Percentiles rank a stretch among this genome's conserved stretches.
Conservation (phyloP, 2,113 vertebrate genomes). For the Myodes glareolus region DNA sequence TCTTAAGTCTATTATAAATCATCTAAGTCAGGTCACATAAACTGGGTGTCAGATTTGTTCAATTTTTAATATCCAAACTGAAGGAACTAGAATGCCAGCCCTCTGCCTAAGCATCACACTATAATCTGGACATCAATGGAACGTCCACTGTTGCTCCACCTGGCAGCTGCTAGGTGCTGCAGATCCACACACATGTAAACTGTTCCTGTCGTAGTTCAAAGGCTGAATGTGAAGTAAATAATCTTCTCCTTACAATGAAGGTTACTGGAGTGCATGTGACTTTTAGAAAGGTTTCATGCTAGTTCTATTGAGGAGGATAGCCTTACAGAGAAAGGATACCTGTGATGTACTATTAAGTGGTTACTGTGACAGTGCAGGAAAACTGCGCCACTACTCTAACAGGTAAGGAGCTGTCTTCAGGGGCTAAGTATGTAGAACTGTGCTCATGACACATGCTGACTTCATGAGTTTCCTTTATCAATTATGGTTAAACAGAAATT, state of each 20-base stretch:
- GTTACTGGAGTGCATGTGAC: conserved; percentile 1
- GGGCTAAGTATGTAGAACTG: not conserved
- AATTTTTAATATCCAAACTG: not conserved
- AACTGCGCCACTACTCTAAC: not conserved
- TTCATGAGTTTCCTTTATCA: not conserved
- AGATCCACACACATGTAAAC: not conserved
- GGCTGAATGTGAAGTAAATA: not conserved
- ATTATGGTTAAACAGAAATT: conserved; percentile 31
- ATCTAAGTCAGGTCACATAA: not conserved
- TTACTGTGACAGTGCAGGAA: not conserved
- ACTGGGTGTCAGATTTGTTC: not conserved
- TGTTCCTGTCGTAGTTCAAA: not conserved
- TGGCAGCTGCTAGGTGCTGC: not conserved
- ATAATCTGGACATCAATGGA: not conserved
- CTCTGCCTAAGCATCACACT: not conserved
- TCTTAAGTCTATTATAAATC: not conserved
- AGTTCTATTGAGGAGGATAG: not conserved
- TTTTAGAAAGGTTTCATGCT: not conserved
- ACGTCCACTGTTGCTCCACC: not conserved
- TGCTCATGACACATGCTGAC: not conserved
- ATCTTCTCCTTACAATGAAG: not conserved
- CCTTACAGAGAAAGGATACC: not conserved
- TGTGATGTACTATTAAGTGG: not conserved
- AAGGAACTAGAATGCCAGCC: not conserved
- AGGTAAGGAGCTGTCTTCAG: not conserved